These are phyloP conservation scores for Sanderia malayensis DNA, from an alignment of 30 jellyfish, hydroid and myxozoan genomes.

Conservation along the genomic window DNA sequence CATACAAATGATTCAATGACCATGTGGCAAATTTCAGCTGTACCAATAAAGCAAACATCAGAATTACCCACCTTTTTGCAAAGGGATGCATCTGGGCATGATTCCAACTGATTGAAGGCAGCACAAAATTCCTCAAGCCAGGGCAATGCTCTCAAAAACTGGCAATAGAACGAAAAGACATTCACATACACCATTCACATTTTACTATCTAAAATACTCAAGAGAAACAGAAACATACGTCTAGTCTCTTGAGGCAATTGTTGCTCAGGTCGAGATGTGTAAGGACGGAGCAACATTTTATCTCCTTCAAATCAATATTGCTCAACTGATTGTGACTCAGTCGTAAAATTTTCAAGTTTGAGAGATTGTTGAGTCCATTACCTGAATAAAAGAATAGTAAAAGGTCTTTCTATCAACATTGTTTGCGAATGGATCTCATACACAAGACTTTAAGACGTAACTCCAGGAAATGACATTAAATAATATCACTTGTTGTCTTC, in stretches of 20 bases:
- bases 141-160: constrained; percentile 44
- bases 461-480: neutral
- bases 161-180: neutral
- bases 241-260: constrained; percentile 14
- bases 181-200: neutral
- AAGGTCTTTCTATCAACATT: no score
- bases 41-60: neutral
- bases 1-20: no score
- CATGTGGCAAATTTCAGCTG: neutral
- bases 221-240: constrained; percentile 5
- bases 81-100: constrained; percentile 63
- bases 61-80: constrained; percentile 42
- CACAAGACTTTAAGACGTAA: neutral
- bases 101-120: constrained; percentile 22
- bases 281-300: constrained; percentile 22
- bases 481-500: neutral
- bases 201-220: neutral
- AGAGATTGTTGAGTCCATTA: constrained; percentile 46
- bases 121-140: constrained; percentile 37
- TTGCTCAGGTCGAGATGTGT: constrained; percentile 46
- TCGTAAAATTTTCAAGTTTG: constrained; percentile 21
- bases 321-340: constrained; percentile 28
- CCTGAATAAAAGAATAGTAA: constrained; percentile 10
- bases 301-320: neutral
- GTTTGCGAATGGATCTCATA: neutral